Evolutionary conservation across 2,797 vertebrate genomes (phyloP), one percentile per base, ranked within the genome.

Genomic region (Smutsia gigantea): DNA sequence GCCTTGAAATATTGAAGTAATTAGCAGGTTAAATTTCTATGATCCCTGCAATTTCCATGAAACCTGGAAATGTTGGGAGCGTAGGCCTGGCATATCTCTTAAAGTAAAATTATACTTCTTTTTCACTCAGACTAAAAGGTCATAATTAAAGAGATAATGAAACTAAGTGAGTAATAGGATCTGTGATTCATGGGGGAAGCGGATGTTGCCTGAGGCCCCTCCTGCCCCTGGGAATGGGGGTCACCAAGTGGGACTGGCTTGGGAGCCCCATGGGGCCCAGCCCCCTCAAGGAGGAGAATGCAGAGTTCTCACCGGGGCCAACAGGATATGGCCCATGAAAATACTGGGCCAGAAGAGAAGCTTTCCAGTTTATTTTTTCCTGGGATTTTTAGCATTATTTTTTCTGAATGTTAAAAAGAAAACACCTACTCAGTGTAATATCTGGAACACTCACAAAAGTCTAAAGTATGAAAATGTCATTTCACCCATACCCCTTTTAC

Each of bases 1-100:
- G 98, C 93, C 97, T 98, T 98, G 98, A 98, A 98, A 98, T 98
- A 98, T 98, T 97, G 97, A 98, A 97, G 98, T 98, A 98, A 98
- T 98, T 98, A 99, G 97, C 97, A 98, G 98, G 97, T 98, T 98
- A 98, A 98, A 98, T 98, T 98, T 97, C 97, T 98, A 98, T 98
- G 98, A 99, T 99, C 98, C 98, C 98, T 98, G 98, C 98, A 98
- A 98, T 99, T 98, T 98, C 97, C 97, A 63, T 74, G 96, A 98
- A 98, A 98, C 97, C 98, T 98, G 97, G 96, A 98, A 97, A 97
- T 98, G 98, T 96, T 97, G 94, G 93, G 94, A 97, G 94, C 27
- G 64, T 94, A 96, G 97, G 94, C 98, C 98, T 98, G 98, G 98
- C 98, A 97, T 97, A 97, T 94, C 97, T 97, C 96, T 98, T 98